phyloP scores from a whole-genome alignment of 2,113 vertebrate species.

The Anarhynchus alexandrinus region DNA sequence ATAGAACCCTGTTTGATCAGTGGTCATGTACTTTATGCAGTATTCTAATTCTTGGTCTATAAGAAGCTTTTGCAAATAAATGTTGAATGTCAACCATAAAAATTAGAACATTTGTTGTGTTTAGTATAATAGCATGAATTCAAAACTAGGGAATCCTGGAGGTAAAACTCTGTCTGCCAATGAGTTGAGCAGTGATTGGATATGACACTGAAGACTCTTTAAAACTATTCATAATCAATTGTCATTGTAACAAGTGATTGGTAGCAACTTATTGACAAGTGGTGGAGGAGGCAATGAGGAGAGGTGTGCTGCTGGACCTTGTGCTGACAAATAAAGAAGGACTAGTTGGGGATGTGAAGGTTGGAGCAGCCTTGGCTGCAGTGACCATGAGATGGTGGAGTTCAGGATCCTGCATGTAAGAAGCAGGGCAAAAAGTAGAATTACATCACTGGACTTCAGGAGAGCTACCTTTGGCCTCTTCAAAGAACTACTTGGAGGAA shows the following conservation, averaged over 20 bases:
- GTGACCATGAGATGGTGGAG: too few species aligned
- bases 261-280: neutral
- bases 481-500: too few species aligned
- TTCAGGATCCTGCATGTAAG: too few species aligned
- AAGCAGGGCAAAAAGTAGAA: too few species aligned
- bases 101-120: neutral
- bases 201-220: too few species aligned
- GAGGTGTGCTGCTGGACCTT: too few species aligned
- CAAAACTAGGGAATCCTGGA: neutral
- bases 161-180: neutral
- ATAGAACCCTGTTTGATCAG: neutral
- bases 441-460: too few species aligned
- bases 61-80: neutral
- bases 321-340: too few species aligned
- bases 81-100: neutral
- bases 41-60: neutral
- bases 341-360: too few species aligned
- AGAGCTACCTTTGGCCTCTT: too few species aligned
- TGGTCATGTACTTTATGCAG: neutral
- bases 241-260: neutral
- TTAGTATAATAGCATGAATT: neutral
- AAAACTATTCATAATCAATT: neutral
- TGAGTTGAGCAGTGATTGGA: neutral
- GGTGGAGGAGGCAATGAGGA: too few species aligned
- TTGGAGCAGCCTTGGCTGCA: too few species aligned